These are phyloP conservation scores for Calliphora vicina DNA, from an alignment of 1,140 invertebrate species.

Conservation along the genomic window DNA sequence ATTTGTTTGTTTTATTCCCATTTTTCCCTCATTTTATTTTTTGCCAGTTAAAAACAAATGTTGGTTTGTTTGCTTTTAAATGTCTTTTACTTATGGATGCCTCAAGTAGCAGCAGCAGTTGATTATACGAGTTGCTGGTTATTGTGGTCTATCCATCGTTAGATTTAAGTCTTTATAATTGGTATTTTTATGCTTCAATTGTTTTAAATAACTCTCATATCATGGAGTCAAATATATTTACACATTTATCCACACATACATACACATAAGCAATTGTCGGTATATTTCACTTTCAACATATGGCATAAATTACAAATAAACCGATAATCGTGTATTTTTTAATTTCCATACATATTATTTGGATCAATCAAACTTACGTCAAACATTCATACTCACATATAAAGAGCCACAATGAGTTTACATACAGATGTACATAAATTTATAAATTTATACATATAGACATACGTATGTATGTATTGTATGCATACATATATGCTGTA, in stretches of 20 bases:
- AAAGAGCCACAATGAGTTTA: no score
- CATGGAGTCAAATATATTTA: background rate
- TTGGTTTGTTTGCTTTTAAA: background rate
- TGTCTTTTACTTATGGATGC: background rate
- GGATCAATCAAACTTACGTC: background rate
- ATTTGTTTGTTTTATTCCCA: conserved; percentile 19
- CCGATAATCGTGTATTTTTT: conserved; percentile 36
- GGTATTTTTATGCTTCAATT: conserved; percentile 35
- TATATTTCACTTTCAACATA: background rate
- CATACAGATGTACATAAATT: background rate
- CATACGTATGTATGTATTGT: background rate
- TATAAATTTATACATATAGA: no score
- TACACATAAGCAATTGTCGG: background rate
- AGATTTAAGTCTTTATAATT: conserved; percentile 29
- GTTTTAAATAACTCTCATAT: conserved; percentile 26
- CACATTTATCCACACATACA: background rate
- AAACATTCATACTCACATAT: background rate
- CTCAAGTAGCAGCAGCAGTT: background rate
- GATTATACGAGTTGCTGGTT: background rate
- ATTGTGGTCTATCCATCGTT: conserved; percentile 17
- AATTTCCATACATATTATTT: background rate
- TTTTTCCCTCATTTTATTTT: conserved; percentile 13
- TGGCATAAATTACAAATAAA: conserved; percentile 38
- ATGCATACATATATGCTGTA: background rate
- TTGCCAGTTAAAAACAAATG: background rate